Percentiles rank a stretch among this genome's conserved stretches.
Conservation (phyloP, 2,113 vertebrate species). For the Microcebus lehilahytsara region DNA sequence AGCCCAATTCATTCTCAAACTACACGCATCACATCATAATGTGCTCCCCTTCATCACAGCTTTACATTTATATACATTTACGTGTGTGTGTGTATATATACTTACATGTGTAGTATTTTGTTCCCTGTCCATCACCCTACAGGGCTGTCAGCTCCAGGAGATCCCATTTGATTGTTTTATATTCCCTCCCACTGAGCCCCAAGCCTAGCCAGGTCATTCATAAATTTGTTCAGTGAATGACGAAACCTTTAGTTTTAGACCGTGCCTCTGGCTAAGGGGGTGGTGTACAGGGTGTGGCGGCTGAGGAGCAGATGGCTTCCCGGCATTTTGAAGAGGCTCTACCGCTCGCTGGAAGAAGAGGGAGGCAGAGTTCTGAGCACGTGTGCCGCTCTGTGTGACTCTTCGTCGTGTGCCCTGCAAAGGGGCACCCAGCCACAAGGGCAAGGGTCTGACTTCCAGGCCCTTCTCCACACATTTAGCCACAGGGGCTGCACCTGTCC, state of each 20-base stretch:
- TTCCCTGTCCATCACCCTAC: not conserved
- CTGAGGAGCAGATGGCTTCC: not conserved
- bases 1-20: not conserved
- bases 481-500: not conserved
- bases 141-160: not conserved
- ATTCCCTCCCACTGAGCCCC: not conserved
- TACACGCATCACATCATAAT: not conserved
- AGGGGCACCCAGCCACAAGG: not conserved
- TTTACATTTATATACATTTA: not conserved
- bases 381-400: rapidly evolving
- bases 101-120: too few species aligned
- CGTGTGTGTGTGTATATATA: not conserved
- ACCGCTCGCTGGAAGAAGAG: not conserved
- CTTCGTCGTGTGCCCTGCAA: not conserved
- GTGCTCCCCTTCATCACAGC: not conserved
- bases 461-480: not conserved
- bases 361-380: not conserved
- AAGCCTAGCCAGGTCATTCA: not conserved
- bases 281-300: rapidly evolving
- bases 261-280: not conserved
- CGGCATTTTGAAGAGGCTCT: not conserved
- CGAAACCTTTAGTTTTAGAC: not conserved
- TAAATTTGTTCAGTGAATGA: not conserved
- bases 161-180: not conserved
- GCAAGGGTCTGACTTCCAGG: not conserved